Conservation (phyloP, 2,113 vertebrate genomes). For the Hepsetus odoe region DNA sequence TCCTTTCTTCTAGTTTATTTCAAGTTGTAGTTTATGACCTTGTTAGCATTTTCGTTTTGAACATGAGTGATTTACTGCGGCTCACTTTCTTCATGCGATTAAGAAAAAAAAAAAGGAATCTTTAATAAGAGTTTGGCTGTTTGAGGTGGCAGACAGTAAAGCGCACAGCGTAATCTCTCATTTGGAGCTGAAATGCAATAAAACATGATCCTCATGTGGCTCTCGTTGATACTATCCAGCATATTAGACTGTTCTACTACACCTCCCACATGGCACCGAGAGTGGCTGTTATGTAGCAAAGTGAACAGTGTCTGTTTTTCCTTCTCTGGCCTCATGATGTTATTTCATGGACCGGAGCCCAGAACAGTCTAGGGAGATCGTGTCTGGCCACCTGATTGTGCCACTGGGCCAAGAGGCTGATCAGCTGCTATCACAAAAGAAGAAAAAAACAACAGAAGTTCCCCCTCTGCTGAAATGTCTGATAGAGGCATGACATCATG, state of each 20-base stretch:
- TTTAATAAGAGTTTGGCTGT: not conserved
- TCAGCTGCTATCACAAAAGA: constrained; percentile 49
- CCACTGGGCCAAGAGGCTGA: constrained; percentile 34
- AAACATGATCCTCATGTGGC: not conserved
- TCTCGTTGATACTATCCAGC: constrained; percentile 6
- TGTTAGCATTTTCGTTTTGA: not conserved
- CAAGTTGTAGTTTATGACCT: constrained; percentile 2
- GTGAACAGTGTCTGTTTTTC: constrained; percentile 51
- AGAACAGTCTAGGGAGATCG: constrained; percentile 48
- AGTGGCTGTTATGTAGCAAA: constrained; percentile 36
- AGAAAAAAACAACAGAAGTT: not conserved
- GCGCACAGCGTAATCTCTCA: not conserved
- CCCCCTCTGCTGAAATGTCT: constrained; percentile 2
- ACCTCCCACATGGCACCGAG: constrained; percentile 43
- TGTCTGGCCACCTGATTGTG: constrained; percentile 54
- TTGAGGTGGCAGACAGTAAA: not conserved
- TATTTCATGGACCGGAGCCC: constrained; percentile 53
- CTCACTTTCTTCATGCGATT: not conserved
- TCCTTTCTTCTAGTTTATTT: not conserved
- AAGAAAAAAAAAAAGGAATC: not conserved
- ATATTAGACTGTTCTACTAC: constrained; percentile 34
- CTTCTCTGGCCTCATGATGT: constrained; percentile 50
- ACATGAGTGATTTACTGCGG: constrained; percentile 12
- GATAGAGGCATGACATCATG: constrained; percentile 16
- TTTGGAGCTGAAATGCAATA: constrained; percentile 10